Evolutionary conservation across 1,140 invertebrate genomes (phyloP).

Genomic region (Babylonia areolata): DNA sequence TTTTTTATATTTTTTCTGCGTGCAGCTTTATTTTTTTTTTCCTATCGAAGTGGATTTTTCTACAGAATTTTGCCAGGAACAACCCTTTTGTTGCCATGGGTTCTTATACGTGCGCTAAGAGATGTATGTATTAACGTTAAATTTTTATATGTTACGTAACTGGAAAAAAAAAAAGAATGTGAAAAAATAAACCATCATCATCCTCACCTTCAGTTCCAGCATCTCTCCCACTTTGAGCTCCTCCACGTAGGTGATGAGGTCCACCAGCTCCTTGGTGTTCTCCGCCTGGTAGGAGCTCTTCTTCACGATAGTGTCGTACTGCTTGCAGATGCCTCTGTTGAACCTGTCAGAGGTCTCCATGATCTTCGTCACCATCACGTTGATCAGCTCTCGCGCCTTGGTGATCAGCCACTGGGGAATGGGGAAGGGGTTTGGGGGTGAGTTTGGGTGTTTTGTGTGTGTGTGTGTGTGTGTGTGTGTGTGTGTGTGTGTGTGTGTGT

Average conservation of each 20-base stretch:
- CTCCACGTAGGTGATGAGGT: constrained; percentile 87
- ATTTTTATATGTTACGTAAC: no score
- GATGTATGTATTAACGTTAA: no score
- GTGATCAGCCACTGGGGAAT: constrained; percentile 70
- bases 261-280: constrained; percentile 89
- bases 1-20: no score
- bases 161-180: no score
- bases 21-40: no score
- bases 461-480: no score
- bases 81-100: no score
- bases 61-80: no score
- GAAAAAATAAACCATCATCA: neutral
- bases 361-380: constrained; percentile 71
- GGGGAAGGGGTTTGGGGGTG: neutral
- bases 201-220: constrained; percentile 67
- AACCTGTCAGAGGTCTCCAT: constrained; percentile 67
- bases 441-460: no score
- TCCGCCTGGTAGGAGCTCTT: constrained; percentile 90
- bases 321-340: constrained; percentile 71
- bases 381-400: constrained; percentile 58
- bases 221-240: constrained; percentile 74
- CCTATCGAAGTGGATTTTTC: no score
- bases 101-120: no score
- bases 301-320: constrained; percentile 90
- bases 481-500: no score